These are phyloP conservation scores for Rousettus madagascariensis DNA, from an alignment of 2,797 vertebrate species.

Conservation along the genomic window DNA sequence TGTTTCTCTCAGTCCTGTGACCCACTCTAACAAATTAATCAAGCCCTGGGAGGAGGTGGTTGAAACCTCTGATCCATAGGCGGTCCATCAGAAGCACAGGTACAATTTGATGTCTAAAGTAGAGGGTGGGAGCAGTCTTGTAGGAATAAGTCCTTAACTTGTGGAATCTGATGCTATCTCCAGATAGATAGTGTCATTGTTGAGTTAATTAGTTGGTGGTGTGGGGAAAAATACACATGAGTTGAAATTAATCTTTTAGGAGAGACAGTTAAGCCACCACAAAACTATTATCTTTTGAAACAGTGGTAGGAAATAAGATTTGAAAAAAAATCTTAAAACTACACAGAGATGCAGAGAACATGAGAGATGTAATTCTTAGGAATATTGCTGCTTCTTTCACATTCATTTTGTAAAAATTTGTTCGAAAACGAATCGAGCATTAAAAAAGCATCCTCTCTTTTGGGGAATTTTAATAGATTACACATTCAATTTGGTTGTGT, in stretches of 20 bases:
- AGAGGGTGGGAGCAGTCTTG: neutral
- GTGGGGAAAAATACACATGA: too few relatives aligned
- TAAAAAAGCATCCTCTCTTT: neutral
- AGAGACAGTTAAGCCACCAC: neutral
- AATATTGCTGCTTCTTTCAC: neutral
- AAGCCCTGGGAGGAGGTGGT: too few relatives aligned
- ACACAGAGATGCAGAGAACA: neutral
- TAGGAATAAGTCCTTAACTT: too few relatives aligned
- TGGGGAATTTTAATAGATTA: neutral
- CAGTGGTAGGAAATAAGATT: neutral
- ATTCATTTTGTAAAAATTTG: neutral
- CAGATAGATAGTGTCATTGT: too few relatives aligned
- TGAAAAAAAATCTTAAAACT: neutral
- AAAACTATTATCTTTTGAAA: neutral
- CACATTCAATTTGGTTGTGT: neutral
- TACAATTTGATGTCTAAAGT: neutral
- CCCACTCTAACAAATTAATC: neutral
- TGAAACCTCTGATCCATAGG: neutral
- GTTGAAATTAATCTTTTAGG: too few relatives aligned
- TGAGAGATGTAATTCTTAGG: neutral
- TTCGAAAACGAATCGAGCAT: neutral
- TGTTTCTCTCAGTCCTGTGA: neutral
- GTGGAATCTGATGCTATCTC: too few relatives aligned
- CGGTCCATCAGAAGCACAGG: neutral
- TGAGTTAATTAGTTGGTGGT: too few relatives aligned